These are phyloP conservation scores for Noctua fimbriata DNA, from an alignment of 2,888 invertebrate species.

Conservation along the genomic window DNA sequence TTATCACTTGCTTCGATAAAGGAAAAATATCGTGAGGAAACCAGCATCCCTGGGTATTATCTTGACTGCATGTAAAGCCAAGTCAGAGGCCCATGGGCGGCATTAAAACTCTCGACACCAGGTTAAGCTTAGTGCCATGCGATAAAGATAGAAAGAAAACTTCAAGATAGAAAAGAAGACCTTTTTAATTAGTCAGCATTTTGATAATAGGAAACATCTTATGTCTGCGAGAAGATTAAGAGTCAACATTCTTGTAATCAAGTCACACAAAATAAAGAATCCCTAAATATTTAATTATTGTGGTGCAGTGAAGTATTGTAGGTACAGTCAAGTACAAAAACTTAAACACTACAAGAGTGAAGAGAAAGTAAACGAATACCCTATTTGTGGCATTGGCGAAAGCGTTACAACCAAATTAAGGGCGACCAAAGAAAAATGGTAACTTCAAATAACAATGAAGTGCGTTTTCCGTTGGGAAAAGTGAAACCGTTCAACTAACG, in stretches of 20 bases:
- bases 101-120: too few species aligned
- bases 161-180: not conserved
- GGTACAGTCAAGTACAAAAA: not conserved
- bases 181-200: not conserved
- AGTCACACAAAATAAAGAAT: not conserved
- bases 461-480: slow-evolving; percentile 11
- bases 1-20: too few species aligned
- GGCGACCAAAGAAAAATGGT: not conserved
- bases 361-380: not conserved
- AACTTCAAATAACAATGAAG: slow-evolving; percentile 14
- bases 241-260: not conserved
- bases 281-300: not conserved
- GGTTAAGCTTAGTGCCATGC: too few species aligned
- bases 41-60: too few species aligned
- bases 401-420: slow-evolving; percentile 30
- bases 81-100: too few species aligned
- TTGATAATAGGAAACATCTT: not conserved
- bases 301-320: not conserved
- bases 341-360: too few species aligned
- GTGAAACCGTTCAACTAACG: slow-evolving; percentile 22
- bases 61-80: too few species aligned
- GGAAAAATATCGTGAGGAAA: too few species aligned
- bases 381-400: slow-evolving; percentile 3
- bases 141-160: too few species aligned
- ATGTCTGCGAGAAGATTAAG: not conserved